Conservation (phyloP, 2,113 vertebrate species). For the Rhadina sibilatrix region DNA sequence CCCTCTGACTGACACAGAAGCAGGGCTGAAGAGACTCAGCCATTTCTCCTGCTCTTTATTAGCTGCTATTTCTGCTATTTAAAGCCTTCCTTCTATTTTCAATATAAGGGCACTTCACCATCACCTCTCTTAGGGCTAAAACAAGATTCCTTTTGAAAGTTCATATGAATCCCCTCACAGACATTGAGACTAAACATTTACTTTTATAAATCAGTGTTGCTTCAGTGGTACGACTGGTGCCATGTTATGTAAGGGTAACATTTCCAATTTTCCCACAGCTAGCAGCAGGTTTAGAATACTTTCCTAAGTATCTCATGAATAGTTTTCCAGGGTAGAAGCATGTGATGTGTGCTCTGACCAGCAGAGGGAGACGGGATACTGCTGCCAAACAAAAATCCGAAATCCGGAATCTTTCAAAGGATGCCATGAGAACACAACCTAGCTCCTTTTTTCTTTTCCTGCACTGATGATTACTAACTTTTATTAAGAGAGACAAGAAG, state of each 20-base stretch:
- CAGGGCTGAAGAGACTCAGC: not conserved
- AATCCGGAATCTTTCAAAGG: not conserved
- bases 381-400: not conserved
- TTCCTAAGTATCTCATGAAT: not conserved
- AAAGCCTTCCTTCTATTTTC: not conserved
- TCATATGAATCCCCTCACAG: not conserved
- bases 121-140: not conserved
- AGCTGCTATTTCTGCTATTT: not conserved
- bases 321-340: not conserved
- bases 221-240: not conserved
- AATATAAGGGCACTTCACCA: not conserved
- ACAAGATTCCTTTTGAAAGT: not conserved
- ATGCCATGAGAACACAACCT: not conserved
- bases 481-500: not conserved
- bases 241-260: not conserved
- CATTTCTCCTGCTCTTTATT: not conserved
- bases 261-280: not conserved
- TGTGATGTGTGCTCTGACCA: not conserved
- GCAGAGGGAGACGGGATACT: slow-evolving; percentile 23
- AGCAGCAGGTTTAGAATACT: not conserved
- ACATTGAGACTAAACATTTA: not conserved
- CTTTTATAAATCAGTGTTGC: not conserved
- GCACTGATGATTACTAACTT: not conserved
- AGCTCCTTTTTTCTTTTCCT: not conserved
- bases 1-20: not conserved